phyloP scores from a whole-genome alignment of 2,113 vertebrate genomes.

The Epinephelus moara region DNA sequence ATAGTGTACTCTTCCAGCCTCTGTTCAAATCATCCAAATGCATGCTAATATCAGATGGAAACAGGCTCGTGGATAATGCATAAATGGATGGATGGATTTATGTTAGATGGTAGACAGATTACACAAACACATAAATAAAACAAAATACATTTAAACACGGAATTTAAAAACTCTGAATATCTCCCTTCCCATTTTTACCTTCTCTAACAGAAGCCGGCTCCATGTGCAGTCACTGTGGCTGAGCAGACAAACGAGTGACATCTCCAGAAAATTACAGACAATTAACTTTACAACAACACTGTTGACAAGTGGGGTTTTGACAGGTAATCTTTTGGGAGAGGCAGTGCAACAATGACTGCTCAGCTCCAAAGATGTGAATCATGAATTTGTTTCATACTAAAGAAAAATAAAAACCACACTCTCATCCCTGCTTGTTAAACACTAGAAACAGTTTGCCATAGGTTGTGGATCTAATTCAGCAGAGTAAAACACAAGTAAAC shows the following conservation, averaged over 20 bases:
- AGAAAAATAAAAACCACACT: background rate
- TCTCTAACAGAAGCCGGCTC: background rate
- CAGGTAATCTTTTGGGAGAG: conserved; percentile 19
- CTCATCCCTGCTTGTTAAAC: conserved; percentile 17
- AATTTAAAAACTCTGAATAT: background rate
- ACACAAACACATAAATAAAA: background rate
- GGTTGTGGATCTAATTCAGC: conserved; percentile 36
- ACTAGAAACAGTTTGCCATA: conserved; percentile 25
- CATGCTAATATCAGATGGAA: background rate
- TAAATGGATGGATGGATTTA: background rate
- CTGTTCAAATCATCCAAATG: too few relatives aligned
- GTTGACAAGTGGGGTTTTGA: conserved; percentile 10
- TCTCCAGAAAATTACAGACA: conserved; percentile 26
- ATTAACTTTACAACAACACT: conserved; percentile 21
- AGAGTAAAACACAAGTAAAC: conserved; percentile 51
- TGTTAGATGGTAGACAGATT: background rate
- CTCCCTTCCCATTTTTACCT: background rate
- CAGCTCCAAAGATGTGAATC: background rate
- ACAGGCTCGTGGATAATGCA: background rate
- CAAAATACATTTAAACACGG: background rate
- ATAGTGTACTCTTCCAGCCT: too few relatives aligned
- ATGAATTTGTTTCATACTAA: background rate
- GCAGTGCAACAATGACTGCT: background rate
- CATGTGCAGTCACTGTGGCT: background rate
- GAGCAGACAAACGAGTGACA: conserved; percentile 10